phyloP scores from a whole-genome alignment of 2,797 vertebrate genomes.

The Adelosebastes latens region DNA sequence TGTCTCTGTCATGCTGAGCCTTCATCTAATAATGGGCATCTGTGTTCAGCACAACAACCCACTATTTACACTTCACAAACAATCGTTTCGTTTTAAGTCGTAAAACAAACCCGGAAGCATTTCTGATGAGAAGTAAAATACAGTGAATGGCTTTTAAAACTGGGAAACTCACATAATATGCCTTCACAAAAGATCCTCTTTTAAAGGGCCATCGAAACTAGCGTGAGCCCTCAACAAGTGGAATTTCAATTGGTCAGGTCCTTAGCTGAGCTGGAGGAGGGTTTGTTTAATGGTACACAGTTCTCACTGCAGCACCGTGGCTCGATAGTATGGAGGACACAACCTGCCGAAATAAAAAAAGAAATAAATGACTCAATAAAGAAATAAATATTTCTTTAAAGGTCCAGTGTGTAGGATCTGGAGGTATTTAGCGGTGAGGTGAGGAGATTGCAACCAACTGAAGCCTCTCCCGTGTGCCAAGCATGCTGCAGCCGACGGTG shows the following conservation, averaged over 20 bases:
- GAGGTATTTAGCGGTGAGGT: too few species aligned
- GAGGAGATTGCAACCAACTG: too few species aligned
- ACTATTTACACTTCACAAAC: slow-evolving; percentile 38
- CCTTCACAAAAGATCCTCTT: slow-evolving; percentile 1
- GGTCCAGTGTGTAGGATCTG: too few species aligned
- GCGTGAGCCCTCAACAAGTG: neutral
- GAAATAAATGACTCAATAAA: too few species aligned
- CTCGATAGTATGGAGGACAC: too few species aligned
- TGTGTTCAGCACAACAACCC: slow-evolving; percentile 26
- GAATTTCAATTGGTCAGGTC: slow-evolving; percentile 12
- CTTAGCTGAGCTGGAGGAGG: neutral
- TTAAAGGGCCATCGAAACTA: slow-evolving; percentile 11
- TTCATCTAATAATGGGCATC: neutral
- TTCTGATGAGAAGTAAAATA: neutral
- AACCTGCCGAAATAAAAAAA: too few species aligned
- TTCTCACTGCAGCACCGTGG: neutral
- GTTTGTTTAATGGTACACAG: slow-evolving; percentile 3
- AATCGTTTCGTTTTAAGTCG: neutral
- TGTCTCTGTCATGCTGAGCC: slow-evolving; percentile 22
- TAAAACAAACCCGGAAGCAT: slow-evolving; percentile 6
- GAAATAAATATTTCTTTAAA: too few species aligned
- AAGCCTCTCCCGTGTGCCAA: too few species aligned
- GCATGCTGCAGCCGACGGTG: too few species aligned
- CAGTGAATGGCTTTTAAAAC: slow-evolving; percentile 1
- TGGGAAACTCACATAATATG: slow-evolving; percentile 9